phyloP scores from a whole-genome alignment of 2,113 vertebrate genomes.

The Chamaetylas fuelleborni region DNA sequence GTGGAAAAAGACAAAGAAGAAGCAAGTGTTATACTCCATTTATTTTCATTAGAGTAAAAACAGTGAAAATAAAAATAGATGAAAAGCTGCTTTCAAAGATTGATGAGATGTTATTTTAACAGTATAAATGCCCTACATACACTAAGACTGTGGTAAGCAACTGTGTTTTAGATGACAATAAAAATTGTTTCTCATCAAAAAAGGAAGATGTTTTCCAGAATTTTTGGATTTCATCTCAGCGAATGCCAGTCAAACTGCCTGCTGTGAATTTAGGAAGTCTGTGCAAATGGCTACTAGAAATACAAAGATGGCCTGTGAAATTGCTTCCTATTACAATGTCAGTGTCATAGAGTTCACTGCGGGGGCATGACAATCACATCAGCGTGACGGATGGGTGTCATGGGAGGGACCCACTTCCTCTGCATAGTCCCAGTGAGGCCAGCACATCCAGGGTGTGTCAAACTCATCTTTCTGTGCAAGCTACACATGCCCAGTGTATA shows the following conservation, averaged over 20 bases:
- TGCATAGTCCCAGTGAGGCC: neutral
- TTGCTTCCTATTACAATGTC: neutral
- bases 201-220: neutral
- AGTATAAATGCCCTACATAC: neutral
- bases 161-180: neutral
- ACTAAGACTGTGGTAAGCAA: neutral
- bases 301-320: neutral
- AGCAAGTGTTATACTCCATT: neutral
- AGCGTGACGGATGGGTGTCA: accelerated
- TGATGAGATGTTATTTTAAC: neutral
- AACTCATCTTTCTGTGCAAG: neutral
- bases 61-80: neutral
- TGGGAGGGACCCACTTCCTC: neutral
- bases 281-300: neutral
- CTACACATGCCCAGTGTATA: accelerated
- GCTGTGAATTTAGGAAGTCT: neutral
- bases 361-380: accelerated
- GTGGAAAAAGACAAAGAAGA: neutral
- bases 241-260: neutral
- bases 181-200: neutral
- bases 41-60: conserved; percentile 35
- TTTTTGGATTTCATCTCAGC: neutral
- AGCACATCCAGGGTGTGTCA: neutral
- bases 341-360: neutral
- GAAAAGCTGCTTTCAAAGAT: conserved; percentile 3